Evolutionary conservation across 2,888 invertebrate species (phyloP), one percentile per base, ranked within the genome.

Genomic region (Lithosia quadra): DNA sequence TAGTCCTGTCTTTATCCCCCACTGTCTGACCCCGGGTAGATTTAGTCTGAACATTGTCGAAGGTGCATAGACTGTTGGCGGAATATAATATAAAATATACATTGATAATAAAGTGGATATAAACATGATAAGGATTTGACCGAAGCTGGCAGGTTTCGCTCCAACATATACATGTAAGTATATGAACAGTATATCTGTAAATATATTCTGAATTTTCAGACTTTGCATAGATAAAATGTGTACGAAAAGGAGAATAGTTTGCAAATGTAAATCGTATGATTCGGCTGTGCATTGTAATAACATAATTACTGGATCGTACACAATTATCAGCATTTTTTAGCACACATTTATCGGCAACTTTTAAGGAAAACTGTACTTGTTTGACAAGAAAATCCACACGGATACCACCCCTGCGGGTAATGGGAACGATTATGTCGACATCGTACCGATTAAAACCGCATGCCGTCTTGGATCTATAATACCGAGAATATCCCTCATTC

Each of bases 41-140:
- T 67, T 82, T 56, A 77, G 78, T 76, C 79, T 81, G 82, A 82
- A 79, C 82, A 82, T 83, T 86, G 79, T 84, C 80, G 75, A 86
- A 85, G 82, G 85, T 73, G 72, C 73, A 81, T 62, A 82, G 71
- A 82, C 82, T 74, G 62, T 69, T 64, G 68, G 36, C 63, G 53
- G 69, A 69, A 64, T 70, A 59, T 33, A 49, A 57, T 63, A 69
- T n/a, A n/a, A n/a, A 56, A 60, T 58, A 24, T 72, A 63, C 56
- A 74, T 71, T 61, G 28, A 65, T 65, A 67, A 34, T 22, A 43
- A 74, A 80, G 76, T 81, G 83, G 71, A 80, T 58, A 75, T 79
- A 69, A 72, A 63, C 64, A 78, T 77, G 68, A 63, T 77, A 68
- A 83, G 76, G 83, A 81, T 78, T 83, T 82, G 76, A 82, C 76